Base-by-base conservation (phyloP, 1,140 invertebrate species). In the Cheumatopsyche charites region DNA sequence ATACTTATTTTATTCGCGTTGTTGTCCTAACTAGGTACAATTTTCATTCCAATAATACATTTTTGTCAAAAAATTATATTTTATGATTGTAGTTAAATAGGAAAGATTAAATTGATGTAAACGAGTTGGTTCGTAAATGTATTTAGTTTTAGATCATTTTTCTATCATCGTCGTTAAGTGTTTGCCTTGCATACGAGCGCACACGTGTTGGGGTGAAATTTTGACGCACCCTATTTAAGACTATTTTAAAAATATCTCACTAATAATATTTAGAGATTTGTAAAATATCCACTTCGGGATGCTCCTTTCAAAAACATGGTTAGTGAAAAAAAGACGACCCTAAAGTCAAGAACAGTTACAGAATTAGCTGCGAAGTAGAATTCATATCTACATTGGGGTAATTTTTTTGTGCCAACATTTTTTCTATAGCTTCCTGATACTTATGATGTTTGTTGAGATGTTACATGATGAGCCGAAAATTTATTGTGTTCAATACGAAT, bases 261-360 rank as follows among this genome's bases (percentile, higher is more conserved):
- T 58, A 58, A 58, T 58, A 25, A 58, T 58, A 26, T 58, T 58
- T 58, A 25, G 55, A 25, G 55, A 58, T 58, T 58, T 58, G 23
- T 58, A 58, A 58, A 58, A 58, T 58, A 58, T 58, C 55, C 23
- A 58, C 23, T 58, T 58, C 11, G 23, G 21, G 55, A 58, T 11
- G 55, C 13, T 58, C 21, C 55, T 25, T 58, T 25, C 23, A 12
- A 58, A 17, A 13, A 25, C 11, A 21, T 47, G 15, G 47, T 21
- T 58, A 23, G 21, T 9, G 9, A 52, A 52, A 58, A 58, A 58
- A 25, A 58, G 13, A 7, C 19, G 21, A 58, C 55, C 55, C 55
- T 11, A 25, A 58, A 23, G 55, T 25, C 55, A 58, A 58, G 55
- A 58, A 58, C 55, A 25, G 55, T 58, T 58, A 58, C 55, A 58